phyloP scores from a whole-genome alignment of 1,140 invertebrate genomes.

The Mamestra configurata region DNA sequence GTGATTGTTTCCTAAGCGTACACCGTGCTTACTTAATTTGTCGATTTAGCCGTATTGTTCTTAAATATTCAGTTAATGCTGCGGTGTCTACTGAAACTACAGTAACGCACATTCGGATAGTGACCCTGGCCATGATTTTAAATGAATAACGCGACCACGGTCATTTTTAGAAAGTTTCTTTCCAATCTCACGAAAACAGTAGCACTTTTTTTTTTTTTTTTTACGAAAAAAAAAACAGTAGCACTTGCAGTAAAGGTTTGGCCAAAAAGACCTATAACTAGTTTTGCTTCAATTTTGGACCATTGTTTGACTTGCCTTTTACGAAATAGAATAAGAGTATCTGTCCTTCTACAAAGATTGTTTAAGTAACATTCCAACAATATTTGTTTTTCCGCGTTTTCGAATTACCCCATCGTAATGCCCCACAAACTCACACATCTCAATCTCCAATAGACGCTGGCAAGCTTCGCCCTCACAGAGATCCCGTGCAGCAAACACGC shows the following conservation, averaged over 20 bases:
- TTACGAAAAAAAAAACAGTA: no score
- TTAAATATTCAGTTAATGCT: not conserved
- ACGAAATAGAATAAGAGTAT: no score
- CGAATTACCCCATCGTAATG: not conserved
- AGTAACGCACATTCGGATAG: not conserved
- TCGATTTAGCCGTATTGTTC: not conserved
- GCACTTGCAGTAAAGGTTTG: no score
- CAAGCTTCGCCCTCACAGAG: constrained; percentile 97
- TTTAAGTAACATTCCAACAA: no score
- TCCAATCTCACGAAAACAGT: not conserved
- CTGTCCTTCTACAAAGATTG: no score
- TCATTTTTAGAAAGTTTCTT: not conserved
- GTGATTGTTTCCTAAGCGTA: no score
- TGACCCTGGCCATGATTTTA: constrained; percentile 4
- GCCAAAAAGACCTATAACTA: no score
- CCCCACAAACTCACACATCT: not conserved
- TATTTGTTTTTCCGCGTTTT: no score
- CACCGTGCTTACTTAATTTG: no score
- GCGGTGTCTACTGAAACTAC: not conserved
- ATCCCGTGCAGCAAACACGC: constrained; percentile 98
- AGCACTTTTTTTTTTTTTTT: no score
- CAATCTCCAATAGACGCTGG: constrained; percentile 88
- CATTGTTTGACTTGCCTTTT: no score
- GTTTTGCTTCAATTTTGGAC: no score
- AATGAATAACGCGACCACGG: not conserved